A percentile compares a stretch with the other conserved stretches of the same genome.
phyloP scores from a whole-genome alignment of 2,113 vertebrate genomes.

The Dicaeum eximium region DNA sequence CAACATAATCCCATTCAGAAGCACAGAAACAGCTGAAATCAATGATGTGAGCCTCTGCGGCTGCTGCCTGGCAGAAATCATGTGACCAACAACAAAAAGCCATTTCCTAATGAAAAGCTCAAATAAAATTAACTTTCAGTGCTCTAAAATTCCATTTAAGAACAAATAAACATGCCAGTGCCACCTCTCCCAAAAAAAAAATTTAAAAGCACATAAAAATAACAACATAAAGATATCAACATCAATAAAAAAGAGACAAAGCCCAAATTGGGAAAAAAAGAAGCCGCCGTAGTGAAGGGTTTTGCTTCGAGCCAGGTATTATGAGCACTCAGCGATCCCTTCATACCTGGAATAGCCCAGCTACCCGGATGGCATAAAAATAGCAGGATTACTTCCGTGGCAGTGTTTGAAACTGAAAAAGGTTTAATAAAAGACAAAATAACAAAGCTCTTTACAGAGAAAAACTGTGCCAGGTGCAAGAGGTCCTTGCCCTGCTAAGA shows the following conservation, averaged over 20 bases:
- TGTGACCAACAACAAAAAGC: background rate
- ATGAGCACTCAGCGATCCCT: too few species aligned
- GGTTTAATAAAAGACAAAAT: too few species aligned
- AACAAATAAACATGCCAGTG: background rate
- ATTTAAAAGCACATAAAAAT: background rate
- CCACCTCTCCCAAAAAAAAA: background rate
- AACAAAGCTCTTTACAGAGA: too few species aligned
- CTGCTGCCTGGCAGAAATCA: background rate
- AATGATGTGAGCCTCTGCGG: accelerated
- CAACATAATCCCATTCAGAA: background rate
- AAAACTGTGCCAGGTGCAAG: too few species aligned
- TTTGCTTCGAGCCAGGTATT: too few species aligned
- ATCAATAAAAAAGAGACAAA: background rate
- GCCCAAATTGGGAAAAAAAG: background rate
- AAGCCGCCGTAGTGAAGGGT: too few species aligned
- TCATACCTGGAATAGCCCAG: too few species aligned
- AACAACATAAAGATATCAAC: background rate
- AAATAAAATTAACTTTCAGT: background rate
- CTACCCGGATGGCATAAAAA: too few species aligned
- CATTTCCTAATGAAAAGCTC: background rate
- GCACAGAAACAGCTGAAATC: background rate
- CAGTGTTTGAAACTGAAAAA: too few species aligned
- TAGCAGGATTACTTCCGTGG: too few species aligned
- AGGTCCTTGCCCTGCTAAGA: too few species aligned
- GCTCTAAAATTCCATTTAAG: background rate